Conservation (phyloP, 2,797 vertebrate genomes). For the Falco naumanni region DNA sequence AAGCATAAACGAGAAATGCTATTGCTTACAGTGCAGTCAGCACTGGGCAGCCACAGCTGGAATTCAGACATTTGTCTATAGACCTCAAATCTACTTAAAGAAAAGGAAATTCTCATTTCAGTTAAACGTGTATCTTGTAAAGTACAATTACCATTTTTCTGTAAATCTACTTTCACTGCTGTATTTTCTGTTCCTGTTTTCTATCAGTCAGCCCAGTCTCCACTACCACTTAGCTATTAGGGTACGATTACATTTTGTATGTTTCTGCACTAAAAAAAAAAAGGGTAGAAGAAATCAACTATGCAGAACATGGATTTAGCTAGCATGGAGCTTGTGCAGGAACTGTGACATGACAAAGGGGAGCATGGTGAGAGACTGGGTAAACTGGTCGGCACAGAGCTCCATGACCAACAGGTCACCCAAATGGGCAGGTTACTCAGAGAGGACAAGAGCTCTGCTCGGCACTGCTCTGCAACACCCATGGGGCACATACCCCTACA, state of each 20-base stretch:
- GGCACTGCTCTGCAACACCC: neutral
- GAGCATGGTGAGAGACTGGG: neutral
- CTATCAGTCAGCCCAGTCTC: neutral
- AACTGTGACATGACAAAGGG: neutral
- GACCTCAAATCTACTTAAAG: neutral
- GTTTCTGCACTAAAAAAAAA: neutral
- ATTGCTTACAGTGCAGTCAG: neutral
- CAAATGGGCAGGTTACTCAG: neutral
- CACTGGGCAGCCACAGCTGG: neutral
- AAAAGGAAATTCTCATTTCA: neutral
- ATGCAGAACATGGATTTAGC: neutral
- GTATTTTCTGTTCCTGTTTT: neutral
- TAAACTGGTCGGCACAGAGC: neutral
- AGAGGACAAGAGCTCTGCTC: neutral
- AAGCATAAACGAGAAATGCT: neutral
- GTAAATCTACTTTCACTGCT: neutral
- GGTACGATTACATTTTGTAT: neutral
- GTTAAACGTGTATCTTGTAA: neutral
- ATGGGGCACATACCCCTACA: rapidly evolving
- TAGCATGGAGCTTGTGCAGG: neutral
- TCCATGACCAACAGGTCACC: neutral
- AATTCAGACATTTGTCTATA: neutral
- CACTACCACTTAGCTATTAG: neutral
- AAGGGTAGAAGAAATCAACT: neutral
- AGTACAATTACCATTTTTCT: neutral